Base-by-base conservation (phyloP, 2,888 invertebrate species). In the Clitarchus hookeri region DNA sequence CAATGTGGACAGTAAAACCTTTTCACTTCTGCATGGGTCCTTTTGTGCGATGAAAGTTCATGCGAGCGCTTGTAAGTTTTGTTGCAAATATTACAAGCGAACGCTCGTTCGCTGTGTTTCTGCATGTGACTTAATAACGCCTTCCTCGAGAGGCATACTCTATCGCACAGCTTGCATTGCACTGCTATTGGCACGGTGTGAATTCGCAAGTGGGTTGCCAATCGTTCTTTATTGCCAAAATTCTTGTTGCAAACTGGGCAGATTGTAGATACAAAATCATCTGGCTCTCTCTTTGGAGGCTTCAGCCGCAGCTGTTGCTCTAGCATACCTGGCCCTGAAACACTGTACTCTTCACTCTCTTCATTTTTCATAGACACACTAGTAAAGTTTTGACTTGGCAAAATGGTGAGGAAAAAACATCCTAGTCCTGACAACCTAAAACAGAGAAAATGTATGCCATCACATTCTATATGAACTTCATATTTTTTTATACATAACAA, bases 171-270 rank as follows among this genome's bases (percentile, higher is more conserved):
- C 36, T 84, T 36, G 78, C 87, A 87, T 19, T 80, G 54, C 44
- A 86, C 26, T 16, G 48, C 84, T 78, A 77, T 86, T 8, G 85
- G 78, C 12, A 85, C 78, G 0, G 85, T 54, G 27, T 85, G 85
- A 25, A 65, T 85, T 9, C 93, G 93, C 88, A 93, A 89, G 89
- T 94, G 94, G 87, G 26, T n/a, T 36, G 79, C 54, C 25, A 19
- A 23, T n/a, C 36, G 77, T 54, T 19, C 48, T 36, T 36, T 36
- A 82, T 4, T 44, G 85, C 13, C 4, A 36, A 54, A 26, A 6
- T 25, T 77, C 48, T 27, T 48, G 12, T 54, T 82, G 82, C 44
- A 79, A 19, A 80, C 79, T 27, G 79, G 27, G 16, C 79, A 79
- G 11, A 19, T 0, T 23, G 11, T n/a, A 23, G n/a, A 19, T n/a